A percentile compares a stretch with the other conserved stretches of the same genome.
Conservation (phyloP, 2,888 invertebrate species). For the Protophormia terraenovae region DNA sequence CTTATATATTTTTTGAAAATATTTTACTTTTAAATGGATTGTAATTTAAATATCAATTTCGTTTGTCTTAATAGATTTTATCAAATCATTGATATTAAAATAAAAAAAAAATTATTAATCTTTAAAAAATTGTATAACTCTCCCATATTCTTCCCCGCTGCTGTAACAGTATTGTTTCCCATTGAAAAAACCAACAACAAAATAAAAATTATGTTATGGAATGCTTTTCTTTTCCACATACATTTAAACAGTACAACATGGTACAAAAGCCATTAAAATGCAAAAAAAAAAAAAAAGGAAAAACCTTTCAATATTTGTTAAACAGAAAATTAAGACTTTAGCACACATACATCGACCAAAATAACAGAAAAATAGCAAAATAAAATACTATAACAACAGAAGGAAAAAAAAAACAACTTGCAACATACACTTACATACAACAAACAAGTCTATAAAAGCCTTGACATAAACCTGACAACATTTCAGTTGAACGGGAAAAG, state of each 20-base stretch:
- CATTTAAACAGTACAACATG: constrained; percentile 76
- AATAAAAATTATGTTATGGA: constrained; percentile 75
- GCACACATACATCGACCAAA: constrained; percentile 16
- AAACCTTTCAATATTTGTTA: constrained; percentile 31
- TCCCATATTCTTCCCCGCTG: background rate
- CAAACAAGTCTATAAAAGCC: constrained; percentile 79
- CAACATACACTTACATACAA: constrained; percentile 20
- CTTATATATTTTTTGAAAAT: too few species aligned
- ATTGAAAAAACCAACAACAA: constrained; percentile 5
- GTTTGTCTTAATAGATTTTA: too few species aligned
- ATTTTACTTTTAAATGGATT: too few species aligned
- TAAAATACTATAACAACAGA: constrained; percentile 66
- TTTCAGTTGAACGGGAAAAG: constrained; percentile 62
- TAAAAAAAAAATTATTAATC: background rate
- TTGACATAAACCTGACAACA: constrained; percentile 64
- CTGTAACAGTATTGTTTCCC: background rate
- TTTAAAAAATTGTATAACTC: background rate
- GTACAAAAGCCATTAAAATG: constrained; percentile 79
- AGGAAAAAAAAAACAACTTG: constrained; percentile 78
- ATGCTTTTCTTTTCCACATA: constrained; percentile 70
- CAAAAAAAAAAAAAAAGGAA: constrained; percentile 8
- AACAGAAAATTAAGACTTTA: constrained; percentile 17
- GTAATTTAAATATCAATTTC: too few species aligned
- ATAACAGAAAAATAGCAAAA: background rate
- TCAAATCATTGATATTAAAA: too few species aligned